Base-by-base conservation (phyloP, 1,140 invertebrate genomes). In the Trichonephila inaurata region DNA sequence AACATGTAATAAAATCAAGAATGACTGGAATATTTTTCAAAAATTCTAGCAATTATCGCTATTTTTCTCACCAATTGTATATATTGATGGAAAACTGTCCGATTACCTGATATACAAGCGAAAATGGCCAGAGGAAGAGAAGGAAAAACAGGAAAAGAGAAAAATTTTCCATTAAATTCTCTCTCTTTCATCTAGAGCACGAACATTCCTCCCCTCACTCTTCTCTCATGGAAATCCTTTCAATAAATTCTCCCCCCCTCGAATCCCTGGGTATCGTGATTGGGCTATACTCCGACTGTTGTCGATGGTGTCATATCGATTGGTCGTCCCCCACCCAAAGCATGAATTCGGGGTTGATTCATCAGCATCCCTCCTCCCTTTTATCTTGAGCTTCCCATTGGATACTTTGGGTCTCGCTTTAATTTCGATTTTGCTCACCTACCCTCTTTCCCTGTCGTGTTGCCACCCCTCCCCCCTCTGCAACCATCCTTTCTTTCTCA, bases 311-410 rank as follows among this genome's bases (percentile, higher is more conserved):
- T 86, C 82, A 72, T 92, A 92, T 92, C 91, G 91, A 92, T 92
- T 92, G 91, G 91, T 33, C 82, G 33, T 24, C 81, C 91, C 81
- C 89, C 77, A 60, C 69, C 82, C 60, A 7, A 10, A 28, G 24
- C 28, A 92, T 62, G 60, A 82, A 83, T 33, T 58, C 66, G 60
- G 62, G 91, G 72, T 83, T 92, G 91, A 92, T 92, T 92, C 91
- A 92, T 92, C 91, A 61, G 60, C 91, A 92, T 86, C 91, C 33
- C 61, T 72, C 91, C 82, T 60, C 60, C 81, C 62, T 92, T 86
- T 92, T 82, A 92, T 92, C 91, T 86, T 69, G 91, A 61, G 91
- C 91, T 60, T 92, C 69, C 91, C 82, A 92, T 92, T 92, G 91
- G 91, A 92, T 61, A 86, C 82, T 86, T 72, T 69, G 60, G 77